Base-by-base conservation (phyloP, 2,888 invertebrate species). In the Petrophora chlorosata region DNA sequence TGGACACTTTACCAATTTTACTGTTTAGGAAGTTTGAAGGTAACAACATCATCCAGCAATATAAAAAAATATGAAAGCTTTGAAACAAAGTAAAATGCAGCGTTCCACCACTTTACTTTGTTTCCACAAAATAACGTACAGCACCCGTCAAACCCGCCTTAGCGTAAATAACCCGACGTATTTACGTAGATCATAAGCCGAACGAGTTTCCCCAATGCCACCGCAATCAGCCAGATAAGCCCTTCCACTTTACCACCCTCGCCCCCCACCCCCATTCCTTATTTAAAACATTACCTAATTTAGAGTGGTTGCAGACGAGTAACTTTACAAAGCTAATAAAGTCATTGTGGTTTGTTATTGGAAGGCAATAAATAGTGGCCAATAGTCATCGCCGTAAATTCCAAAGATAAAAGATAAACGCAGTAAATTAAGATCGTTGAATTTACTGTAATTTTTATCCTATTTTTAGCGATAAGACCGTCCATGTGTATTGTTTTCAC, bases 141-240 rank as follows among this genome's bases (percentile, higher is more conserved):
- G 33, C 25, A 42, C 23, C 29, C 48, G 32, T 43, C 29, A 50
- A 39, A 17, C 34, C 28, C 29, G 39, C 35, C 43, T 50, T 50
- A 44, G 43, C 29, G 43, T 50, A 50, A 50, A 50, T 39, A 43
- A 43, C 43, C 38, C 43, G 33, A 43, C 33, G 41, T 49, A 52
- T 53, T 49, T 49, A 45, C 40, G 49, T 44, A 49, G 45, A 39
- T 34, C 48, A 55, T 56, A 56, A 56, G 42, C 48, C 28, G 35
- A 40, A 40, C 49, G 45, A 43, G 53, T 45, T 58, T 41, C 52
- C 47, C 52, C 58, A 50, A 58, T 53, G 50, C 53, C 70, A 64
- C 79, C 76, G 71, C 76, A 78, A 74, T 72, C 74, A 76, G 67
- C 65, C 61, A 76, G 79, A 82, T 82, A 82, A 79, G 76, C 67